A percentile compares a stretch with the other conserved stretches of the same genome.
Evolutionary conservation across 2,113 vertebrate species (phyloP).

Genomic region (Myotis brandtii): DNA sequence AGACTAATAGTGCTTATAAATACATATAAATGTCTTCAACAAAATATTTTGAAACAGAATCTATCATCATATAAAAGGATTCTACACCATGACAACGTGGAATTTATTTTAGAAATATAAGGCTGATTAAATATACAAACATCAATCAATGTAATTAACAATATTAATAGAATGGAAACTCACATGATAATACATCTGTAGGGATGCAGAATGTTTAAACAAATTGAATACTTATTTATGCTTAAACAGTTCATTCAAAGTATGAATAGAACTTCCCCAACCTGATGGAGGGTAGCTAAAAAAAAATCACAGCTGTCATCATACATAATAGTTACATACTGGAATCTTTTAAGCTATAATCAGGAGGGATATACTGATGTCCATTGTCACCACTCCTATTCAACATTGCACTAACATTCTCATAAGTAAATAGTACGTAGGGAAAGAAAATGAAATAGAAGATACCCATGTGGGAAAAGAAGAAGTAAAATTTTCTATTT

Average conservation of each 20-base stretch:
- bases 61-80: neutral
- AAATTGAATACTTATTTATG: neutral
- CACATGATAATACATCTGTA: neutral
- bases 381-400: neutral
- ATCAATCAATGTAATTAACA: neutral
- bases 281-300: neutral
- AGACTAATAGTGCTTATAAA: neutral
- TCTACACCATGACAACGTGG: no score
- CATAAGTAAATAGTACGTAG: neutral
- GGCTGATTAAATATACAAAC: no score
- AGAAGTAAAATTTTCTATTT: neutral
- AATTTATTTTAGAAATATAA: no score
- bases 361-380: neutral
- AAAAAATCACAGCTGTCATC: neutral
- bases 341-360: neutral
- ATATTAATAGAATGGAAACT: neutral
- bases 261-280: neutral
- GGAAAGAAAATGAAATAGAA: neutral
- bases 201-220: neutral
- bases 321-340: neutral
- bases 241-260: neutral
- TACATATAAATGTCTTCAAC: neutral
- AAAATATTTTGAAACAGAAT: neutral
- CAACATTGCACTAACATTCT: neutral
- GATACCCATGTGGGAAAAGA: neutral